Evolutionary conservation across 2,888 invertebrate genomes (phyloP).

Genomic region (Drosophila meridiana): DNA sequence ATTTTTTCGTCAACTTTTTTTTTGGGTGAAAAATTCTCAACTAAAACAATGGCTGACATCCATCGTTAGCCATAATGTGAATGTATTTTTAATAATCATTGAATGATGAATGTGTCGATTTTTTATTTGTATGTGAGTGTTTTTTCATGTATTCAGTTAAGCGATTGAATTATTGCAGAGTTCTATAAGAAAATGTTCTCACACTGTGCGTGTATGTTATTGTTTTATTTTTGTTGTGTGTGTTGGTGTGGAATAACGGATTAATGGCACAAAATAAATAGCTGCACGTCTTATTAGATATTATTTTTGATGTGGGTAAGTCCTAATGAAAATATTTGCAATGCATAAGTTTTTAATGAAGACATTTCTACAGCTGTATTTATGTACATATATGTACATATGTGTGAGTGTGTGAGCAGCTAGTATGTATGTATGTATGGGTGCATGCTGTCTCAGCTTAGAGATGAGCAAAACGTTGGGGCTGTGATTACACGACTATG

Average conservation of each 20-base stretch:
- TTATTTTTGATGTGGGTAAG: constrained; percentile 1
- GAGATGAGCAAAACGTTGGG: background rate
- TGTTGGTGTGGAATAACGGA: background rate
- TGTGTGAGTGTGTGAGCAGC: background rate
- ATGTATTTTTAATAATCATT: background rate
- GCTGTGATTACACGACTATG: background rate
- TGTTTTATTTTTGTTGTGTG: constrained; percentile 1
- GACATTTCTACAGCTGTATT: background rate
- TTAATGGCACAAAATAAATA: background rate
- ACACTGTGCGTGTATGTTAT: background rate
- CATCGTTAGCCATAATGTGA: background rate
- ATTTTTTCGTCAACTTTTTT: background rate
- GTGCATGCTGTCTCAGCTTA: background rate
- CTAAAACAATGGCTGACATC: background rate
- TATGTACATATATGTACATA: background rate
- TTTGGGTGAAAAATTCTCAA: background rate
- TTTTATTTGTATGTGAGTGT: background rate
- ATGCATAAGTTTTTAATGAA: background rate
- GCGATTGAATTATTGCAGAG: background rate
- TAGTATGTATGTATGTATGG: background rate
- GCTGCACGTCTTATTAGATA: background rate
- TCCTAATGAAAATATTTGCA: constrained; percentile 1
- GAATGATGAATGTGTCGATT: background rate
- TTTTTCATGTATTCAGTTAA: background rate
- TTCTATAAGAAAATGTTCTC: background rate